Conservation (phyloP, 53 echinoderm and acorn worm genomes). For the Holothuria leucospilota region DNA sequence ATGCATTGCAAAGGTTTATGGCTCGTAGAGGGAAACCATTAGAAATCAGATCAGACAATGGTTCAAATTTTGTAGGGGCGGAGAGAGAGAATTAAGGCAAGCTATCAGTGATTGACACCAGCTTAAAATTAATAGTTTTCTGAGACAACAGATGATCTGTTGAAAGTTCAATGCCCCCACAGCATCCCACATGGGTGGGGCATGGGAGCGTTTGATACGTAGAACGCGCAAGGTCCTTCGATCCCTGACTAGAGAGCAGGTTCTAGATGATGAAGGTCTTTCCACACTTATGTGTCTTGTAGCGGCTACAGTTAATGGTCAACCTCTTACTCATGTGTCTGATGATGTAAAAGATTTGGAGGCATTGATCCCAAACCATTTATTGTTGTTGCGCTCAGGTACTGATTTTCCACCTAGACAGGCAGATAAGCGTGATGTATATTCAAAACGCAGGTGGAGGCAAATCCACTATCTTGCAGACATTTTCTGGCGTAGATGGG, state of each 20-base stretch:
- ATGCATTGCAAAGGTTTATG: not conserved
- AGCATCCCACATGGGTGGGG: too few species aligned
- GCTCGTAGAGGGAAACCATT: not conserved
- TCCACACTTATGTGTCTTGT: constrained; percentile 45
- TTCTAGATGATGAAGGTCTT: constrained; percentile 49
- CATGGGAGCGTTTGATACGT: constrained; percentile 53
- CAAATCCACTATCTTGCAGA: constrained; percentile 63
- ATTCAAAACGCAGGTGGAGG: constrained; percentile 55
- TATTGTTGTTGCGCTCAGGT: constrained; percentile 22
- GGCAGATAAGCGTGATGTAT: constrained; percentile 35
- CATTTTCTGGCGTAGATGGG: constrained; percentile 61
- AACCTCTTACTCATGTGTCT: constrained; percentile 61
- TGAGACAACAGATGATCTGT: too few species aligned
- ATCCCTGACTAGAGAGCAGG: constrained; percentile 31
- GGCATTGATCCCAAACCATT: constrained; percentile 31
- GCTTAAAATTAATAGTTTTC: too few species aligned
- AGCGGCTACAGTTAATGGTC: constrained; percentile 14
- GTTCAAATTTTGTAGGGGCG: too few species aligned
- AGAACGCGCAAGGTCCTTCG: constrained; percentile 42
- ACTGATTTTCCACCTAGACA: constrained; percentile 36
- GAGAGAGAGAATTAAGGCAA: too few species aligned
- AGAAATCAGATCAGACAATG: not conserved
- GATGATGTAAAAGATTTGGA: constrained; percentile 53
- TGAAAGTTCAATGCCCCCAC: too few species aligned
- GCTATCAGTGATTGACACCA: too few species aligned